A percentile compares a stretch with the other conserved stretches of the same genome.
These are phyloP conservation scores for Lampropteryx suffumata DNA, from an alignment of 2,888 invertebrate species.

Conservation along the genomic window DNA sequence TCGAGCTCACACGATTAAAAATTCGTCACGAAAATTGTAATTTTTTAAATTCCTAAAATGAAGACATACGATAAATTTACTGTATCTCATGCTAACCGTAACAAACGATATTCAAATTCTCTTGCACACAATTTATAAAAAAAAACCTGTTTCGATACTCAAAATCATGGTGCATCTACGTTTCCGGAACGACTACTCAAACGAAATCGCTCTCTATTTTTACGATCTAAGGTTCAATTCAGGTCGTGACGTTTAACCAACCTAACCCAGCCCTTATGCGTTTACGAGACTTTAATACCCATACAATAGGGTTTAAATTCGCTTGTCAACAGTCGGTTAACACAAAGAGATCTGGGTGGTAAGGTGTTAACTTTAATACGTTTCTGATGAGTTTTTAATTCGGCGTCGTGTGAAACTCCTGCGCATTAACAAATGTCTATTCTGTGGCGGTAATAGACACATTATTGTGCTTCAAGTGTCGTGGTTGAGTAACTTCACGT, in stretches of 20 bases:
- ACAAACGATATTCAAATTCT: conserved; percentile 37
- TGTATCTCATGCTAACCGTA: conserved; percentile 39
- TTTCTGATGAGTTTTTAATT: conserved; percentile 80
- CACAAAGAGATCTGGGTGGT: conserved; percentile 52
- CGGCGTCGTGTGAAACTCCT: conserved; percentile 73
- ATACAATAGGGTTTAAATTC: conserved; percentile 32
- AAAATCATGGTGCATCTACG: conserved; percentile 39
- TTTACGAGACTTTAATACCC: conserved; percentile 12
- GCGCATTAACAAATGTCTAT: conserved; percentile 57
- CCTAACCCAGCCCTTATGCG: conserved; percentile 11
- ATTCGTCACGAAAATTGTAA: conserved; percentile 33
- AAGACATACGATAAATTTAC: conserved; percentile 35
- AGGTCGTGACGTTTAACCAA: conserved; percentile 10
- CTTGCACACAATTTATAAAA: conserved; percentile 26
- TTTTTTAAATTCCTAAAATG: conserved; percentile 30
- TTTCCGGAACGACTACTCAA: conserved; percentile 42
- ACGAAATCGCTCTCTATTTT: conserved; percentile 20
- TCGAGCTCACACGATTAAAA: conserved; percentile 31
- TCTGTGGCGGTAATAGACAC: conserved; percentile 23
- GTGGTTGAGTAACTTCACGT: conserved; percentile 18
- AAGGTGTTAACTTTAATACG: conserved; percentile 71
- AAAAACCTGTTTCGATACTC: conserved; percentile 40
- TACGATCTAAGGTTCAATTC: conserved; percentile 7
- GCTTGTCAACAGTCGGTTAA: conserved; percentile 20
- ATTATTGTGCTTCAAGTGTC: conserved; percentile 23